phyloP scores from a whole-genome alignment of 2,797 vertebrate genomes.

The Lutjanus campechanus region DNA sequence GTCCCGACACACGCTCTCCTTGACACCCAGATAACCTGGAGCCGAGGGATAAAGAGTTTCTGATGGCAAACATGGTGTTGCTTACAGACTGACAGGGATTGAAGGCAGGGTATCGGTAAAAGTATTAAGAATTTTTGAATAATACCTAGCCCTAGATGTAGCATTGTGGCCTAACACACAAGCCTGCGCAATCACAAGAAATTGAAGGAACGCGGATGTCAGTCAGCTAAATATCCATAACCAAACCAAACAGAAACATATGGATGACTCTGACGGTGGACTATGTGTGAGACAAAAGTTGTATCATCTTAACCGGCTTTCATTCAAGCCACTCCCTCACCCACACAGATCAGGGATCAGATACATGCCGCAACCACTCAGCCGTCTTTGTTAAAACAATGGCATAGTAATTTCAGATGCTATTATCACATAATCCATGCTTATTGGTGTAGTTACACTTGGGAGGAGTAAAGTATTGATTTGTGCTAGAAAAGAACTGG shows the following conservation, averaged over 20 bases:
- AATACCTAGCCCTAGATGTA: no score
- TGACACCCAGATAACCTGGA: no score
- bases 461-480: background rate
- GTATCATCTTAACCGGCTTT: background rate
- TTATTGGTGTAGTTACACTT: background rate
- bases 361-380: background rate
- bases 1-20: no score
- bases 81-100: no score
- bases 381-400: background rate
- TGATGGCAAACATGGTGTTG: no score
- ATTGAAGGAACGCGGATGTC: no score
- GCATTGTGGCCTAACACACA: no score
- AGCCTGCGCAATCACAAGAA: no score
- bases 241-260: background rate
- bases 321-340: background rate
- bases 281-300: background rate
- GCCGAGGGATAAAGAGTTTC: no score
- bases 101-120: no score
- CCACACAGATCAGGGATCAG: slow-evolving; percentile 1
- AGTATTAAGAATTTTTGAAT: no score
- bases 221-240: background rate
- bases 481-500: background rate
- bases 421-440: background rate
- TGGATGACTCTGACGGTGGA: background rate
- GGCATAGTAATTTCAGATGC: background rate